Evolutionary conservation across 1,140 invertebrate species (phyloP).

Genomic region (Hycleus cichorii): DNA sequence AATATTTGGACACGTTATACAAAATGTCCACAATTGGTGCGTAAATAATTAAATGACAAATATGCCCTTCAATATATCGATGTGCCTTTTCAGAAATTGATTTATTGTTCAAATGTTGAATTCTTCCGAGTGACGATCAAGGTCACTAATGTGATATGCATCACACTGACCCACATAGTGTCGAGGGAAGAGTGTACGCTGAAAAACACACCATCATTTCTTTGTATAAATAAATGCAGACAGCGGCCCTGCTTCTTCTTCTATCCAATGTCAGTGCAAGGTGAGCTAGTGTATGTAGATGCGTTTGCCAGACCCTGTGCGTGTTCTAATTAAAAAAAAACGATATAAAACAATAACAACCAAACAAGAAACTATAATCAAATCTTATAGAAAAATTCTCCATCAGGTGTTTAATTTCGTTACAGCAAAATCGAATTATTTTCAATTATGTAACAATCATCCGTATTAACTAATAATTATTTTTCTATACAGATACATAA

Average conservation of each 20-base stretch:
- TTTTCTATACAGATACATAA: not conserved
- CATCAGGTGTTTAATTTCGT: not conserved
- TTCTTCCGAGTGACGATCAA: conserved; percentile 29
- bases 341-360: not conserved
- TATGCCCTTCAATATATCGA: too few relatives aligned
- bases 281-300: conserved; percentile 21
- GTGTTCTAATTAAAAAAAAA: conserved; percentile 10
- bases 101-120: not conserved
- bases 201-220: conserved; percentile 22
- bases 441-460: not conserved
- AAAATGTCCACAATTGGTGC: too few relatives aligned
- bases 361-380: not conserved
- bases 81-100: too few relatives aligned
- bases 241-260: conserved; percentile 16
- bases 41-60: too few relatives aligned
- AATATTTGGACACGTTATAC: too few relatives aligned
- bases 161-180: conserved; percentile 31
- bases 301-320: conserved; percentile 17
- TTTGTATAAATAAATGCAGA: conserved; percentile 19
- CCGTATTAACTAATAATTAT: not conserved
- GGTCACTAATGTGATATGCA: conserved; percentile 27
- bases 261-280: conserved; percentile 32
- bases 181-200: conserved; percentile 19
- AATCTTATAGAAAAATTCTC: too few relatives aligned
- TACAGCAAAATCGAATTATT: not conserved